Base-by-base conservation (phyloP, 2,888 invertebrate species). In the Agrochola litura region DNA sequence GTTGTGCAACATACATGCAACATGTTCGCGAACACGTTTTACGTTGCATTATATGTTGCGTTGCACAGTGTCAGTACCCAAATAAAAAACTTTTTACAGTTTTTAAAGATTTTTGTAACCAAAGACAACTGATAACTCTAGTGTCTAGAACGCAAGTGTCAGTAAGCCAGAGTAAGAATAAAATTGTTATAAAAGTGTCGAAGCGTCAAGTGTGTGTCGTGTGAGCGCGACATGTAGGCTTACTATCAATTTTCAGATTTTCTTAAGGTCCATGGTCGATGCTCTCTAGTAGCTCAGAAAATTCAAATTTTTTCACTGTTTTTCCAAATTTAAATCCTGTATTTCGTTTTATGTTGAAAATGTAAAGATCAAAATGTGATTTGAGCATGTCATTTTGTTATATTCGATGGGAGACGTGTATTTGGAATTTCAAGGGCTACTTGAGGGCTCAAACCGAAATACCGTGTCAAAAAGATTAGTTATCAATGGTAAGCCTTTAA, bases 131-230 rank as follows among this genome's bases (percentile, higher is more conserved):
- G 56, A 66, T 41, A 30, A 52, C 73, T 68, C 16, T 43, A 65
- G 54, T 54, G 56, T 68, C 76, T 72, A 72, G 61, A 79, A 81
- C 70, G 81, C 85, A 67, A 67, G 85, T 82, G 81, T 84, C 66
- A 80, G 61, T 52, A 81, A 85, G 82, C 82, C 61, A 72, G 63
- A 65, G 56, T 72, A 73, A 49, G 63, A 70, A 77, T 71, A 73
- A 65, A 79, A 74, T 52, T 66, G 73, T 72, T 63, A 71, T 66
- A 64, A 73, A 77, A 77, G 83, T 82, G 83, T 74, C 2, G 14
- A 83, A 86, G 78, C 86, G 58, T 86, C 86, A 86, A 86, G 86
- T 86, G 86, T 74, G 86, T 86, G 83, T 85, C 74, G 71, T 78
- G 68, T 86, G 79, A 76, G 84, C 75, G 68, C 65, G 61, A 37